Evolutionary conservation across 2,888 invertebrate species (phyloP), one percentile per base, ranked within the genome.

Genomic region (Steromphala cineraria): DNA sequence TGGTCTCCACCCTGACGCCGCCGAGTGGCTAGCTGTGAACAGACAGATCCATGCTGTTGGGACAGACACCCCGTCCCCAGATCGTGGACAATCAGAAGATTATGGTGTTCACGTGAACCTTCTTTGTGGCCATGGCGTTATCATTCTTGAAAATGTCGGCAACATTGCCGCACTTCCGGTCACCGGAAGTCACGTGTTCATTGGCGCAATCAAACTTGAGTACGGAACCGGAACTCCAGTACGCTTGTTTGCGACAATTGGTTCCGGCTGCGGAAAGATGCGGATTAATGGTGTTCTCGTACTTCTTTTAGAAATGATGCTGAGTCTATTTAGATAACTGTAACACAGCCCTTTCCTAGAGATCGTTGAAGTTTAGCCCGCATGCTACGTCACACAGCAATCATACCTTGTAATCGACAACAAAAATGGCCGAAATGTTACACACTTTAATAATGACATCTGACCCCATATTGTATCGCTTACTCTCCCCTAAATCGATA

Each of bases 51-150:
- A 94, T 83, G 94, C 96, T 82, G 94, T 95, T 4, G 96, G 96
- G 0, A 94, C 96, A 0, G 96, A 96, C 89, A 94, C 95, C 0
- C 94, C 95, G 0, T 95, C 95, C 13, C 92, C 95, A 2, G 96
- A 96, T 91, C 94, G 94, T 0, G 95, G 95, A 85, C 82, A 90
- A 87, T 89, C 94, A 89, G 75, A 88, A 89, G 88, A 92, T 40
- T 93, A 94, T 3, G 93, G 93, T 0, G 94, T 92, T 5, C 95
- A 95, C 87, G 94, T 94, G 0, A 94, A 94, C 28, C n/a, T 19
- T 2, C 93, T 89, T 1, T 86, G 86, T 19, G 3, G 28, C 15
- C 88, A 91, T 8, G 93, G 94, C 82, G 92, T 95, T n/a, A 95
- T 94, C 84, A 90, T 93, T 85, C 92, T 96, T 46, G 96, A 96